Base-by-base conservation (phyloP, 2,888 invertebrate species). In the Leptopilina myrica region DNA sequence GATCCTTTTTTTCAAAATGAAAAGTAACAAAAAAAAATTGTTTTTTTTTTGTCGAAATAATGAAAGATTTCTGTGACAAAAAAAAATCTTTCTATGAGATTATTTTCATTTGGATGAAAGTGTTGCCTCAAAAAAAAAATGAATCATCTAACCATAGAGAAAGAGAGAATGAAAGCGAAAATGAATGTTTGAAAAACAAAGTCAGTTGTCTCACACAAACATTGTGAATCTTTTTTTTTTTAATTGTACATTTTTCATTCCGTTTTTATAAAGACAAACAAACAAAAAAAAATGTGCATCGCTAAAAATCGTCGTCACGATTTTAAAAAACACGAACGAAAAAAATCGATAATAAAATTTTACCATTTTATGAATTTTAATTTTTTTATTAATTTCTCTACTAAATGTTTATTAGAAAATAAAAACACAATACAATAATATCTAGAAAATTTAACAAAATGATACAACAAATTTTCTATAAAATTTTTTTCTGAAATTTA, bases 261-360 rank as follows among this genome's bases (percentile, higher is more conserved):
- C 62, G 62, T 62, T 62, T 62, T 62, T n/a, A 62, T 62, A 62
- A 62, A 62, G 15, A 62, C 20, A 62, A 62, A 62, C 33, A 20
- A 62, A 62, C 8, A 33, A 33, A 33, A 33, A 33, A 33, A 33
- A 33, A 33, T 33, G 33, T 14, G n/a, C n/a, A n/a, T 59, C 15
- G 59, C 15, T 8, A 8, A 15, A 20, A 59, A 59, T 59, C 59
- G 59, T 7, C 8, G n/a, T n/a, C 7, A 59, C 20, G 62, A 62
- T 62, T 62, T 62, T 62, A 20, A 33, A 33, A 33, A 59, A 59
- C 7, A 59, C n/a, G 8, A 8, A 20, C 15, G 62, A 62, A 20
- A 20, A 62, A 62, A 62, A 9, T 62, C 62, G 20, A 20, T 62
- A 62, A 62, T 15, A 59, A 62, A 59, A 62, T 20, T 62, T 62